Evolutionary conservation across 35 echinoderm and acorn worm genomes (phyloP).

Genomic region (Heliocidaris tuberculata): DNA sequence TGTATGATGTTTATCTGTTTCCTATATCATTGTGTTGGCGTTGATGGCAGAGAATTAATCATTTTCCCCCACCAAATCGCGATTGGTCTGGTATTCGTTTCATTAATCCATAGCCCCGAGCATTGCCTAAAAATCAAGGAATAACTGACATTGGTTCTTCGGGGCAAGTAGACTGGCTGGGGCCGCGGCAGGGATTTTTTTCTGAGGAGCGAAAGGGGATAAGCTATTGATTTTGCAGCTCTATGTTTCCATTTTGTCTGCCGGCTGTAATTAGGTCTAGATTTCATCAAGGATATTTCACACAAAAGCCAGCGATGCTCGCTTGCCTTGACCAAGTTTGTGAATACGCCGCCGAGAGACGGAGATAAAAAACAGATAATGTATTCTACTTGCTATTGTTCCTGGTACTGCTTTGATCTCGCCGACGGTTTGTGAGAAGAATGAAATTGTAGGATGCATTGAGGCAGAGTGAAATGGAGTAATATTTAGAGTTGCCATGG

Average conservation of each 20-base stretch:
- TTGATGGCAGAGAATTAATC: neutral
- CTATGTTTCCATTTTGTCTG: slow-evolving; percentile 32
- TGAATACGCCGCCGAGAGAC: neutral
- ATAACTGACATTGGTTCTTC: slow-evolving; percentile 19
- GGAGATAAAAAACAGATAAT: slow-evolving; percentile 3
- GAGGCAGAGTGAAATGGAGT: neutral
- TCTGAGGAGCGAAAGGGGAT: neutral
- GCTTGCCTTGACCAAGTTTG: neutral
- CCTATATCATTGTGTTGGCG: neutral
- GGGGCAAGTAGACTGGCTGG: slow-evolving; percentile 14
- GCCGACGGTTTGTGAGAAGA: neutral
- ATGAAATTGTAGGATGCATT: neutral
- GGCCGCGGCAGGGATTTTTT: neutral
- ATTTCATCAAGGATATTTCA: slow-evolving; percentile 6
- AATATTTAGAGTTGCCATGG: slow-evolving; percentile 27
- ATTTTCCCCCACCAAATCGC: neutral
- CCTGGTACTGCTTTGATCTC: neutral
- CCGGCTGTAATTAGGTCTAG: slow-evolving; percentile 31
- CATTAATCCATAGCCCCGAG: slow-evolving; percentile 21
- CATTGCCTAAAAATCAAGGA: neutral
- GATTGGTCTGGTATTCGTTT: neutral
- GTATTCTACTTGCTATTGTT: slow-evolving; percentile 17
- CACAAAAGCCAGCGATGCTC: neutral
- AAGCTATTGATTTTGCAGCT: slow-evolving; percentile 27
- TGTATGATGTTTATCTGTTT: neutral